Base-by-base conservation (phyloP, 2,888 invertebrate genomes). In the Spisula subtruncata region DNA sequence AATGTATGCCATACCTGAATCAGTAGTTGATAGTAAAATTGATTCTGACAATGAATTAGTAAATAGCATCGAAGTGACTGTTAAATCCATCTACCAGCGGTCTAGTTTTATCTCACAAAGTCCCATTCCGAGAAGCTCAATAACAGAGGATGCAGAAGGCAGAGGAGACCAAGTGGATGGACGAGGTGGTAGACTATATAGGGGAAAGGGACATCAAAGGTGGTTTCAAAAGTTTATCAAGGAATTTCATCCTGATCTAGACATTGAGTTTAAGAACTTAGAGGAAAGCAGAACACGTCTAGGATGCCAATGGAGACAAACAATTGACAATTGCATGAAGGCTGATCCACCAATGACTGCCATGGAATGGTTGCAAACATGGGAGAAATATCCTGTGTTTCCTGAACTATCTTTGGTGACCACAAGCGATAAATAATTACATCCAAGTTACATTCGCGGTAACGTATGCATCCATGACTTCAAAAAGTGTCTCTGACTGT, bases 231-330 rank as follows among this genome's bases (percentile, higher is more conserved):
- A 75, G 18, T 75, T 75, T 35, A 35, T 75, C 16, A 75, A 75
- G 35, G 0, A 32, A 32, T 75, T 75, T 75, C 75, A 75, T 75
- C 75, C 75, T 0, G 32, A 75, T 32, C 75, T 75, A 18, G 1
- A 75, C 18, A 8, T 0, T 16, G 35, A 35, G 5, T 75, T 75
- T 32, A 32, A 14, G 8, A 16, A 14, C 14, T 35, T 35, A 16
- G 32, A 75, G 54, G 81, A 81, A 20, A 71, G 83, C 29, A 85
- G 85, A 79, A n/a, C 75, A 29, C 54, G 80, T 29, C 56, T 89
- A 60, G n/a, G 83, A 32, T 12, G 81, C 14, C 48, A 87, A 66
- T 91, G 91, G 91, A 89, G 86, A 89, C n/a, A 60, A 12, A 84
- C 81, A 25, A 83, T 91, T 18, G 16, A 81, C 14, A 10, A 14